Percentiles rank a stretch among this genome's conserved stretches.
Evolutionary conservation across 2,113 vertebrate genomes (phyloP).

Genomic region (Rhabdomys dilectus): DNA sequence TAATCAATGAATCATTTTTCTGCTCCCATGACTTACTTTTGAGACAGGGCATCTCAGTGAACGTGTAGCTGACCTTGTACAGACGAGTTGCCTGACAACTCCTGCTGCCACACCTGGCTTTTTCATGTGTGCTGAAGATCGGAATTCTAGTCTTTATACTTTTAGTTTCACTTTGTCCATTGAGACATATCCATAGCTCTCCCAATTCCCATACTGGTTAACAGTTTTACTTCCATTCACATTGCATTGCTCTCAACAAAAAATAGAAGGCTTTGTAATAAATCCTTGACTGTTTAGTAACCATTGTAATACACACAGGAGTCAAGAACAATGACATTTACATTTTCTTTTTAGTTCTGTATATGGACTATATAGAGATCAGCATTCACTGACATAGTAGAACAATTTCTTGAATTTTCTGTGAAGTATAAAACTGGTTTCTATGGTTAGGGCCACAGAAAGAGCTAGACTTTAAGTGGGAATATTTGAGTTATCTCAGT

Average conservation of each 20-base stretch:
- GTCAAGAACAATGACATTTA: neutral
- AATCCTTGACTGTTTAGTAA: neutral
- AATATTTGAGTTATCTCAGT: neutral
- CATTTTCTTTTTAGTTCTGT: neutral
- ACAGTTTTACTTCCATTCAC: neutral
- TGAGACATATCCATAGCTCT: neutral
- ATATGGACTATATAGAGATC: neutral
- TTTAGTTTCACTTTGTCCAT: neutral
- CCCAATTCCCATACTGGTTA: neutral
- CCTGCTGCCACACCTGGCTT: neutral
- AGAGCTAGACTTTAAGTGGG: neutral
- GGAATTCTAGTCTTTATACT: neutral
- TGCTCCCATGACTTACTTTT: neutral
- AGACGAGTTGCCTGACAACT: neutral
- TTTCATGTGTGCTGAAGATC: neutral
- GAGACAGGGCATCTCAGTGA: neutral
- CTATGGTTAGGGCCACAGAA: neutral
- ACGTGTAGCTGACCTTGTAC: neutral
- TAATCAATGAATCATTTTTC: neutral
- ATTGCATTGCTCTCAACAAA: neutral
- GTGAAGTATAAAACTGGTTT: neutral
- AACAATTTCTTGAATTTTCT: constrained; percentile 46
- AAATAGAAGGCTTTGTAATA: neutral
- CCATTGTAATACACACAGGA: neutral
- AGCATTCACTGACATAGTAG: neutral